Conservation (phyloP, 2,888 invertebrate species). For the Tromatobia lineatoria region DNA sequence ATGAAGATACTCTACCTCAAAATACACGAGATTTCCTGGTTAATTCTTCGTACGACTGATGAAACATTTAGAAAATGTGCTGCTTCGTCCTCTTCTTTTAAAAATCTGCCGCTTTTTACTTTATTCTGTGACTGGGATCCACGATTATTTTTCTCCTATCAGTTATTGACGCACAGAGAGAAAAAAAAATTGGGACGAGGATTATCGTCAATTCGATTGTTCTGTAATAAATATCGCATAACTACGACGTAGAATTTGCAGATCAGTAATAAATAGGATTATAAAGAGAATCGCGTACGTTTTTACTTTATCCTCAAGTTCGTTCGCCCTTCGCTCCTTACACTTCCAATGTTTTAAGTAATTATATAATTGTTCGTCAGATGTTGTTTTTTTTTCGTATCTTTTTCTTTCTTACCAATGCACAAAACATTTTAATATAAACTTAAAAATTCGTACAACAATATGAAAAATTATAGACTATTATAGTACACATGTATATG, state of each 20-base stretch:
- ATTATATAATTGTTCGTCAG: background rate
- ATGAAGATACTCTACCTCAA: too few relatives aligned
- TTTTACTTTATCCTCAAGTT: background rate
- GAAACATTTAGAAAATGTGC: too few relatives aligned
- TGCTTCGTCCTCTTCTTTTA: too few relatives aligned
- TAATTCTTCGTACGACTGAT: too few relatives aligned
- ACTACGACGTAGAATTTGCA: constrained; percentile 34
- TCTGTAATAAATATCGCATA: constrained; percentile 31
- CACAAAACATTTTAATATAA: constrained; percentile 95
- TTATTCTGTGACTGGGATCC: too few relatives aligned
- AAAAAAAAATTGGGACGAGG: too few relatives aligned
- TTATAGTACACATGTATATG: constrained; percentile 86
- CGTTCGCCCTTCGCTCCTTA: background rate
- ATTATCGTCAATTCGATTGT: background rate
- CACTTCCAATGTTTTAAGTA: constrained; percentile 21
- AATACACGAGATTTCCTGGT: too few relatives aligned
- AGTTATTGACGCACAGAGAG: too few relatives aligned
- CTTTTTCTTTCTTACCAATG: constrained; percentile 86
- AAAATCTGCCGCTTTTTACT: too few relatives aligned
- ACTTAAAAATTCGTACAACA: constrained; percentile 95
- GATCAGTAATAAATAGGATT: constrained; percentile 43
- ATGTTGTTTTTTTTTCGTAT: constrained; percentile 8
- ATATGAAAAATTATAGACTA: constrained; percentile 95
- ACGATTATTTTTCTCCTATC: too few relatives aligned
- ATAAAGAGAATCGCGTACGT: constrained; percentile 17